Evolutionary conservation across 2,797 vertebrate species (phyloP).

Genomic region (Eupleurogrammus muticus): DNA sequence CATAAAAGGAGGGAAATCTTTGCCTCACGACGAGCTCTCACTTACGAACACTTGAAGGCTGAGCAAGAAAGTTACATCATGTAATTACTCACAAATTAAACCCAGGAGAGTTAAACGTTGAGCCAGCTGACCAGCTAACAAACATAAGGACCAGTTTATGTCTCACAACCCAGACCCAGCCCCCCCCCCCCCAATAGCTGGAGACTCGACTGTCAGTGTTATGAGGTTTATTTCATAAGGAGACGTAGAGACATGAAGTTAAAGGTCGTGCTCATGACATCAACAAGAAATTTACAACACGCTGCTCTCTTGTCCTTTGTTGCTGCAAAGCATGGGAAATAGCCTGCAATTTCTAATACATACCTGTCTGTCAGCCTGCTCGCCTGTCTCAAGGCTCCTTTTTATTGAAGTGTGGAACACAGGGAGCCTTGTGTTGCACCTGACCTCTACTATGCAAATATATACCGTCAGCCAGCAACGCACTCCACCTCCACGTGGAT

Average conservation of each 20-base stretch:
- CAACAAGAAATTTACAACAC: neutral
- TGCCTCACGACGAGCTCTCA: conserved; percentile 10
- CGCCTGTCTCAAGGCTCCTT: conserved; percentile 31
- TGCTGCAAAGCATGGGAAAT: conserved; percentile 17
- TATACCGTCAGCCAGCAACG: conserved; percentile 28
- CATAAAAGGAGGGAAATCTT: conserved; percentile 14
- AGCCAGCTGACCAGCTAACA: conserved; percentile 39
- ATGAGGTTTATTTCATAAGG: conserved; percentile 14
- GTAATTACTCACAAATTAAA: conserved; percentile 31
- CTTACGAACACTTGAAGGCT: conserved; percentile 14
- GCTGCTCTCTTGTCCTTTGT: conserved; percentile 1
- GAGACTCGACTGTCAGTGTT: conserved; percentile 18
- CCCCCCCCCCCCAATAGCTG: neutral
- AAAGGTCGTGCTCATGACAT: conserved; percentile 5
- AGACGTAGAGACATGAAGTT: conserved; percentile 2
- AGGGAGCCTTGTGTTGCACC: conserved; percentile 60
- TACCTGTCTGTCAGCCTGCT: conserved; percentile 36
- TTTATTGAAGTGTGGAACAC: conserved; percentile 63
- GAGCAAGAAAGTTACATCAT: conserved; percentile 38
- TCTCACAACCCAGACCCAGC: conserved; percentile 3
- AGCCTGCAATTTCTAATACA: conserved; percentile 38
- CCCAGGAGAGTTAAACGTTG: conserved; percentile 23
- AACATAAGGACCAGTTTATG: conserved; percentile 46
- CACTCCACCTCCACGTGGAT: conserved; percentile 47
- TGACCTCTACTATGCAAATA: conserved; percentile 80